Evolutionary conservation across 2,797 vertebrate genomes (phyloP).

Genomic region (Arrhamphus sclerolepis): DNA sequence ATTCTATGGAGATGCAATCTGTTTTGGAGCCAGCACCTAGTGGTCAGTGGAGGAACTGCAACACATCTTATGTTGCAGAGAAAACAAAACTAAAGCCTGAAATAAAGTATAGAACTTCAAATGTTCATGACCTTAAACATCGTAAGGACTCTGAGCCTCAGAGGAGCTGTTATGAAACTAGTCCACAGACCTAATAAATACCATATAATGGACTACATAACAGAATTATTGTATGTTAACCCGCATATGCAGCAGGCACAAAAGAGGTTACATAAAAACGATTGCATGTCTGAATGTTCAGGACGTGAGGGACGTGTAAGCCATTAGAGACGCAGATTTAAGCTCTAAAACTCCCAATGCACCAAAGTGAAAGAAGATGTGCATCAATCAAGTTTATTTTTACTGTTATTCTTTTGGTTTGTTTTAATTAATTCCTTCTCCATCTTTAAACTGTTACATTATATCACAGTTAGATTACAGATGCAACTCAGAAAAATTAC

Average conservation of each 20-base stretch:
- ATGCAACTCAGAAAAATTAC: neutral
- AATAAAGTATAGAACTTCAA: no score
- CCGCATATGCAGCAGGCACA: neutral
- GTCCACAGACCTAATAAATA: neutral
- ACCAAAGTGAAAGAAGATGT: neutral
- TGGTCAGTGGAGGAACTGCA: no score
- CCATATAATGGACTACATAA: neutral
- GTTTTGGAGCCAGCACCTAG: no score
- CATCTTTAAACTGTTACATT: neutral
- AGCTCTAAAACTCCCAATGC: constrained; percentile 4
- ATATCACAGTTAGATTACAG: no score
- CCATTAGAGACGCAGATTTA: neutral
- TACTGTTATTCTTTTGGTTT: neutral
- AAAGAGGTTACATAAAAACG: constrained; percentile 1
- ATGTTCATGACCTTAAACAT: no score
- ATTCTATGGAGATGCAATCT: no score
- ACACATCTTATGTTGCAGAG: no score
- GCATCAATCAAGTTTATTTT: neutral
- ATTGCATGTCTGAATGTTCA: neutral
- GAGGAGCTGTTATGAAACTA: neutral
- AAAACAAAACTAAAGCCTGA: no score
- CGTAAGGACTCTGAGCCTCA: no score
- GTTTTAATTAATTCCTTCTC: neutral
- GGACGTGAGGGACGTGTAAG: neutral
- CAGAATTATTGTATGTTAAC: neutral